Conservation (phyloP, 2,113 vertebrate genomes). For the Hyla sarda region DNA sequence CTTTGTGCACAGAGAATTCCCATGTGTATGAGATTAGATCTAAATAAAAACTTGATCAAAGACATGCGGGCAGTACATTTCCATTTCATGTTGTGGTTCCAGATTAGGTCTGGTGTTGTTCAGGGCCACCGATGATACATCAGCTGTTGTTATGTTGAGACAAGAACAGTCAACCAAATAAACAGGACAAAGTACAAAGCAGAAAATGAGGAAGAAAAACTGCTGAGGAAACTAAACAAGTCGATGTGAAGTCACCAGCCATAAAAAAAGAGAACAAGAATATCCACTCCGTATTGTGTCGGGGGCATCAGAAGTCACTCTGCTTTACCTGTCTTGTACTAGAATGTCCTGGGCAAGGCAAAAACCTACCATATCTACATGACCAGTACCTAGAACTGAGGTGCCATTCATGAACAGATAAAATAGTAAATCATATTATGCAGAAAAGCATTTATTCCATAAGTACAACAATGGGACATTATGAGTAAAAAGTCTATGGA, state of each 20-base stretch:
- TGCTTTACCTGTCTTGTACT: too few species aligned
- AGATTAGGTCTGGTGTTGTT: background rate
- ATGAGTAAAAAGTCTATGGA: too few species aligned
- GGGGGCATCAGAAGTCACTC: too few species aligned
- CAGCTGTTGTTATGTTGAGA: background rate
- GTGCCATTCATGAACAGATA: too few species aligned
- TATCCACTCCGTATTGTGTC: background rate
- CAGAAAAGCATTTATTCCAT: too few species aligned
- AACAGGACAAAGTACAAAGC: constrained; percentile 10
- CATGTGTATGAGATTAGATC: background rate
- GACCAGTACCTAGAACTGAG: too few species aligned
- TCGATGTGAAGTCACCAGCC: background rate
- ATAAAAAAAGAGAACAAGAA: background rate
- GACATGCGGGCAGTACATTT: background rate
- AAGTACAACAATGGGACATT: too few species aligned
- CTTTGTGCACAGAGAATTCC: background rate
- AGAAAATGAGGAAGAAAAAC: constrained; percentile 1
- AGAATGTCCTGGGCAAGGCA: too few species aligned
- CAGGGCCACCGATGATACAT: background rate
- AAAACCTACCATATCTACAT: too few species aligned
- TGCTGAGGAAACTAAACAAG: background rate
- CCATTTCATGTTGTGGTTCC: background rate
- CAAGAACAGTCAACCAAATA: background rate
- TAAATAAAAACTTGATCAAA: background rate
- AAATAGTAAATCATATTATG: too few species aligned